Conservation (phyloP, 2,797 vertebrate genomes). For the Falco rusticolus region DNA sequence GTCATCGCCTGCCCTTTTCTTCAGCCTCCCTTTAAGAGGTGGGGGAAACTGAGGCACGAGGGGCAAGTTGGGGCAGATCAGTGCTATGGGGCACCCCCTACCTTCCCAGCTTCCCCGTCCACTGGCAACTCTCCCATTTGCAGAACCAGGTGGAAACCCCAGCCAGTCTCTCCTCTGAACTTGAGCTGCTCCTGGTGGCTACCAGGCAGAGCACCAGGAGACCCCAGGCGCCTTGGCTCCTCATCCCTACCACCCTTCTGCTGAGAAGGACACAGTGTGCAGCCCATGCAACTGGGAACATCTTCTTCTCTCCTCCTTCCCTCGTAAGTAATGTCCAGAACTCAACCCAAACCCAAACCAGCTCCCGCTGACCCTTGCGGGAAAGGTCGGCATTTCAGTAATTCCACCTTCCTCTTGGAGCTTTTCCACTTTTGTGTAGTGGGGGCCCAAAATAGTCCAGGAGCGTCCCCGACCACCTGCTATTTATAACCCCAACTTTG, state of each 20-base stretch:
- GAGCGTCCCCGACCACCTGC: constrained; percentile 54
- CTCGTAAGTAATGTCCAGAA: constrained; percentile 30
- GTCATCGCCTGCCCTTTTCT: neutral
- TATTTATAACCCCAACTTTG: constrained; percentile 73
- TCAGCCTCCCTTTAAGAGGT: neutral
- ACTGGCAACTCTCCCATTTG: neutral
- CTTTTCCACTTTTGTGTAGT: constrained; percentile 70
- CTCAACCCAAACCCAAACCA: constrained; percentile 42
- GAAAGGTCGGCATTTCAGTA: constrained; percentile 60
- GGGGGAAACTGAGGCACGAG: neutral
- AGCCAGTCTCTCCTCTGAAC: neutral
- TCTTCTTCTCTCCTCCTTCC: neutral
- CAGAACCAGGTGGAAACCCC: neutral
- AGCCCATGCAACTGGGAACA: neutral
- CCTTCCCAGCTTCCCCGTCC: neutral
- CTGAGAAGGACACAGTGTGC: neutral
- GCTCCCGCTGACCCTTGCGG: constrained; percentile 31
- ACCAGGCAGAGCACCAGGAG: neutral
- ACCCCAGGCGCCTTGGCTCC: neutral
- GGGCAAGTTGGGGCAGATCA: neutral
- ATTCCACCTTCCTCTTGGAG: constrained; percentile 70
- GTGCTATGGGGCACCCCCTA: neutral
- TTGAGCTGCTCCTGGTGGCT: neutral
- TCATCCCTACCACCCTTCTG: neutral
- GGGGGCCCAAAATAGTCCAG: constrained; percentile 67